Conservation (phyloP, 2,797 vertebrate species). For the Pseudocheirus occidentalis region DNA sequence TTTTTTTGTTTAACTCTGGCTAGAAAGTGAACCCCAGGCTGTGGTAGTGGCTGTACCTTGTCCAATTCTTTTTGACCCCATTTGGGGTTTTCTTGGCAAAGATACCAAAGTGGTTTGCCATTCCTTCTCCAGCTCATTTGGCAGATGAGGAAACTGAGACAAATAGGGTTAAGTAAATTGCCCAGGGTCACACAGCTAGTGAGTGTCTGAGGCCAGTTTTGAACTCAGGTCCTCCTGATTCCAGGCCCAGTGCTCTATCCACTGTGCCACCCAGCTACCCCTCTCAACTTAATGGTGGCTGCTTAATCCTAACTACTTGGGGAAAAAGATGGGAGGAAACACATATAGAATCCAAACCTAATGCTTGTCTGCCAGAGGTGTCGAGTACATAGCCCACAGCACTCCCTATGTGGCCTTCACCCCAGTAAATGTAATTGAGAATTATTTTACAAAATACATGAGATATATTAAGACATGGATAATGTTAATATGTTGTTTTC, state of each 20-base stretch:
- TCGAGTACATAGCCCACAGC: background rate
- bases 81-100: background rate
- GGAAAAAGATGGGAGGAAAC: background rate
- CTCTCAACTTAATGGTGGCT: background rate
- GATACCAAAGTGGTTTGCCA: background rate
- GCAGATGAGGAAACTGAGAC: background rate
- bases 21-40: background rate
- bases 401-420: background rate
- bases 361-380: conserved; percentile 4
- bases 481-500: background rate
- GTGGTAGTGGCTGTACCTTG: background rate
- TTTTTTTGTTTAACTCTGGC: background rate
- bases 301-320: too few relatives aligned
- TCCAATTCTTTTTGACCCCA: background rate
- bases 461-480: background rate
- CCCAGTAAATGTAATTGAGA: background rate
- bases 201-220: background rate
- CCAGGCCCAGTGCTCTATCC: background rate
- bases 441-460: background rate
- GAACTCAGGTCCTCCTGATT: background rate
- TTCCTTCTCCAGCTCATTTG: conserved; percentile 12
- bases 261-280: background rate
- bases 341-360: conserved; percentile 11
- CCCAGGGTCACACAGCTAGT: background rate
- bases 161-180: background rate